A percentile compares a stretch with the other conserved stretches of the same genome.
phyloP scores from a whole-genome alignment of 2,888 invertebrate genomes.

The Marronus borbonicus region DNA sequence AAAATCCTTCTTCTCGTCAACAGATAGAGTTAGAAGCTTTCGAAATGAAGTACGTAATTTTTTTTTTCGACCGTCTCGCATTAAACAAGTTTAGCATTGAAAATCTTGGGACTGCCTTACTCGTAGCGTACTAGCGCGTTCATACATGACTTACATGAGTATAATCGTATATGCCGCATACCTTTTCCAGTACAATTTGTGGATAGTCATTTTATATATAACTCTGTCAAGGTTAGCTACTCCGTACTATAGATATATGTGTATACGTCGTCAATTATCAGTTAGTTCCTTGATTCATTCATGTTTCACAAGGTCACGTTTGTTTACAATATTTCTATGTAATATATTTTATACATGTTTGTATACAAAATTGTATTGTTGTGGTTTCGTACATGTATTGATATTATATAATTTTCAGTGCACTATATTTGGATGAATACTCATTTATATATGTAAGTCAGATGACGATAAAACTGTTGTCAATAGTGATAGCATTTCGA shows the following conservation, averaged over 20 bases:
- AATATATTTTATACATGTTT: too few relatives aligned
- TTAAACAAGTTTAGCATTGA: background rate
- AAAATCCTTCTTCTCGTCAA: too few relatives aligned
- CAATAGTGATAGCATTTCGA: too few relatives aligned
- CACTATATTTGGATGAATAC: too few relatives aligned
- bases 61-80: too few relatives aligned
- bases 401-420: too few relatives aligned
- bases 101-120: background rate
- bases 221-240: conserved; percentile 43
- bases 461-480: too few relatives aligned
- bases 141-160: conserved; percentile 4
- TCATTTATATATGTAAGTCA: background rate
- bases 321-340: conserved; percentile 41
- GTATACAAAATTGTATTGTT: too few relatives aligned
- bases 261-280: conserved; percentile 41
- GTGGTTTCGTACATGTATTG: too few relatives aligned
- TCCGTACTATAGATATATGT: conserved; percentile 35
- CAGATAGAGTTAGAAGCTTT: too few relatives aligned
- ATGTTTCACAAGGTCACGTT: conserved; percentile 45
- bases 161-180: conserved; percentile 3
- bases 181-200: conserved; percentile 30
- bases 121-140: background rate
- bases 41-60: too few relatives aligned
- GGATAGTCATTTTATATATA: conserved; percentile 37
- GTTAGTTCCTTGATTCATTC: conserved; percentile 51